Percentiles rank a stretch among this genome's conserved stretches.
Conservation (phyloP, 2,113 vertebrate genomes). For the Lampris megalopsis region DNA sequence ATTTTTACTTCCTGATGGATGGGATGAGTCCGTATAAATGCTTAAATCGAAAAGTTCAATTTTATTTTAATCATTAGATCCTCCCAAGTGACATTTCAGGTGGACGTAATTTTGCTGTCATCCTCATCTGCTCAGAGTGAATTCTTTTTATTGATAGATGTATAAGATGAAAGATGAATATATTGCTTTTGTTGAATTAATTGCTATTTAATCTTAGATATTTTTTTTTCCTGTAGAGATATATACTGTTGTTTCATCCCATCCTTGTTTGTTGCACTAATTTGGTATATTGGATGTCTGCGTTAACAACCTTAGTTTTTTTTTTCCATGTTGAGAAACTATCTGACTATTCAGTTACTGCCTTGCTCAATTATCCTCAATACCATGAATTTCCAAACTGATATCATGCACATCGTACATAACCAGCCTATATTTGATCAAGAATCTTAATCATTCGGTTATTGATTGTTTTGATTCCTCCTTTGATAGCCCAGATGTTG, state of each 20-base stretch:
- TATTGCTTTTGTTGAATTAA: conserved; percentile 37
- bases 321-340: conserved; percentile 21
- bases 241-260: conserved; percentile 1
- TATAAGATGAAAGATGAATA: conserved; percentile 36
- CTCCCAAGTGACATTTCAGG: conserved; percentile 5
- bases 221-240: conserved; percentile 2
- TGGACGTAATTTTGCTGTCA: conserved; percentile 15
- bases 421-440: conserved; percentile 28
- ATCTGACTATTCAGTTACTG: conserved; percentile 59
- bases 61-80: conserved; percentile 26
- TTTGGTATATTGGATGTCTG: conserved; percentile 1
- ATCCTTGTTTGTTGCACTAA: conserved; percentile 16
- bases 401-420: conserved; percentile 56
- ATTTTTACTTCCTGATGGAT: conserved; percentile 14
- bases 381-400: conserved; percentile 22
- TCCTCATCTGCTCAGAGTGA: conserved; percentile 50
- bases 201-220: conserved; percentile 34
- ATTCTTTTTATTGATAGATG: conserved; percentile 15
- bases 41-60: conserved; percentile 38
- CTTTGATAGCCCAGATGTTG: not conserved
- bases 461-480: not conserved
- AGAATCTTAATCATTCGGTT: not conserved
- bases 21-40: not conserved
- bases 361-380: conserved; percentile 49
- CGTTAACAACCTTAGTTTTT: conserved; percentile 9